Evolutionary conservation across 2,888 invertebrate species (phyloP).

Genomic region (Pediacus dermestoides): DNA sequence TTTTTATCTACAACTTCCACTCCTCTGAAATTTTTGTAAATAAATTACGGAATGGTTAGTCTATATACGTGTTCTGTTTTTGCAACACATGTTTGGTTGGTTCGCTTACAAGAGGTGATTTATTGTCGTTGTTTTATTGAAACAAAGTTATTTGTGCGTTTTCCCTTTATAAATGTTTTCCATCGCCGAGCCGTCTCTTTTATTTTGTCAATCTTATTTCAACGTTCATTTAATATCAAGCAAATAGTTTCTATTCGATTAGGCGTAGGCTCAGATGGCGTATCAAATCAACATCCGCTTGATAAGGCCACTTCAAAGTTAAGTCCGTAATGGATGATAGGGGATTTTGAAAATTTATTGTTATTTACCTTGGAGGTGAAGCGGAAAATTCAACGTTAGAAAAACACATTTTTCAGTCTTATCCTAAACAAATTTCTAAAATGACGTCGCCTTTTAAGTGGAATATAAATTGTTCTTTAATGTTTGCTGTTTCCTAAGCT

Average conservation of each 20-base stretch:
- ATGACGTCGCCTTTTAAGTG: conserved; percentile 24
- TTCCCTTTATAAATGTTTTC: conserved; percentile 6
- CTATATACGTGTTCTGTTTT: no score
- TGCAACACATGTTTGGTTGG: no score
- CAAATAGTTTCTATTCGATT: conserved; percentile 42
- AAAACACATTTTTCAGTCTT: conserved; percentile 33
- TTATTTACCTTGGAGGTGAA: conserved; percentile 36
- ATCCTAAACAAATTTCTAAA: conserved; percentile 30
- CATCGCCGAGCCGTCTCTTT: no score
- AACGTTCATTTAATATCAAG: conserved; percentile 39
- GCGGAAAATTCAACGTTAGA: conserved; percentile 25
- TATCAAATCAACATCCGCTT: conserved; percentile 37
- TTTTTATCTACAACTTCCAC: no score
- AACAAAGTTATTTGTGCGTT: conserved; percentile 10
- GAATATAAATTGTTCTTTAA: conserved; percentile 36
- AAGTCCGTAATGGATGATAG: conserved; percentile 27
- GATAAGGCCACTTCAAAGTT: conserved; percentile 38
- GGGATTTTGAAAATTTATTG: conserved; percentile 36
- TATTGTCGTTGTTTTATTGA: conserved; percentile 6
- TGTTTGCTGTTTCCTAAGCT: conserved; percentile 29
- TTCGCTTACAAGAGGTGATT: conserved; percentile 2
- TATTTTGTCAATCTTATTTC: conserved; percentile 26
- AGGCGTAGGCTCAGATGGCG: conserved; percentile 34
- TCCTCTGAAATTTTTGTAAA: no score
- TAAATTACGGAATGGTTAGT: no score